Percentiles rank a stretch among this genome's conserved stretches.
Evolutionary conservation across 2,113 vertebrate species (phyloP).

Genomic region (Lagopus leucura): DNA sequence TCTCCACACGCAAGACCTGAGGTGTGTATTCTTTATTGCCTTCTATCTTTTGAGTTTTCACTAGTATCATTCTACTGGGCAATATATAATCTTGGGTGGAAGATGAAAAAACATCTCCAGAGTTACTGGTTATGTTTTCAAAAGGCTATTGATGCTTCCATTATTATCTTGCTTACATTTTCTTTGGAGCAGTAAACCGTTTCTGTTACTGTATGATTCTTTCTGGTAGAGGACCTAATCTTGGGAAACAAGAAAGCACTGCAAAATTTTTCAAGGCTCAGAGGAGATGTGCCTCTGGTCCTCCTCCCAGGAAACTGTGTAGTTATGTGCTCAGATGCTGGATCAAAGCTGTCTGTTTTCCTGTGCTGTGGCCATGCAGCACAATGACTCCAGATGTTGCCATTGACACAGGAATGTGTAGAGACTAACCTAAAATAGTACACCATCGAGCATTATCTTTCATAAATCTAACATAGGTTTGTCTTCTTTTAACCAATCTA

Average conservation of each 20-base stretch:
- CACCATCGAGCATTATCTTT: not conserved
- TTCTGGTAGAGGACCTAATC: not conserved
- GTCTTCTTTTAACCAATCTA: not conserved
- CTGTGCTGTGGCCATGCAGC: fast-evolving
- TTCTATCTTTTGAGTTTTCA: not conserved
- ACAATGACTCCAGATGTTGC: not conserved
- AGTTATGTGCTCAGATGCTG: not conserved
- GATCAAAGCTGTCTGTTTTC: not conserved
- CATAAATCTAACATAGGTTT: not conserved
- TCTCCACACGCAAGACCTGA: not conserved
- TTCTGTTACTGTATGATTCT: not conserved
- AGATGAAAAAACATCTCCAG: not conserved
- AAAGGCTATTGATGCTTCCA: not conserved
- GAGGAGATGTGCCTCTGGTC: not conserved
- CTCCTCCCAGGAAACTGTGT: not conserved
- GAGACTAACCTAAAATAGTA: not conserved
- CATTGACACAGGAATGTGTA: not conserved
- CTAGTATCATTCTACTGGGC: not conserved
- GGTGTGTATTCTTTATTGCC: not conserved
- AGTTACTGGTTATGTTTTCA: not conserved
- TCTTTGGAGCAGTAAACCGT: not conserved
- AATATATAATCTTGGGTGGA: not conserved
- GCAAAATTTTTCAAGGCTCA: not conserved
- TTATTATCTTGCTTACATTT: not conserved
- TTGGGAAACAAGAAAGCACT: not conserved